A percentile compares a stretch with the other conserved stretches of the same genome.
Evolutionary conservation across 2,888 invertebrate species (phyloP).

Genomic region (Andrena praecox): DNA sequence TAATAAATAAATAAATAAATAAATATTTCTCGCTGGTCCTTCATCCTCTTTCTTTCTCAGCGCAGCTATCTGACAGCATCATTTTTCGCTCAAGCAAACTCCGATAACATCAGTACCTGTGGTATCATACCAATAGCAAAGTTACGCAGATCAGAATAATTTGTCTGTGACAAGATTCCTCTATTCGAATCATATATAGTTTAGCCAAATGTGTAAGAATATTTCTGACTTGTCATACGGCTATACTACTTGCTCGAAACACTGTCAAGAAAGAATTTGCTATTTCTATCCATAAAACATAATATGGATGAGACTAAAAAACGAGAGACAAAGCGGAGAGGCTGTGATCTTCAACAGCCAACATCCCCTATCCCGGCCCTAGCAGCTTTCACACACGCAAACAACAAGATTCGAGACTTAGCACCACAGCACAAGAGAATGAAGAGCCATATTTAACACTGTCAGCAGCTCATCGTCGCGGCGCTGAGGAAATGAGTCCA

Average conservation of each 20-base stretch:
- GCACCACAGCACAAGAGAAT: neutral
- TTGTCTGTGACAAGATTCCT: no score
- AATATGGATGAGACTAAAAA: neutral
- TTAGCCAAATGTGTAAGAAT: neutral
- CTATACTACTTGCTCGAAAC: no score
- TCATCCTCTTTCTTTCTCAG: neutral
- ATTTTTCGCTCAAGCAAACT: neutral
- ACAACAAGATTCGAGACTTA: neutral
- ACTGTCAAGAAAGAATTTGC: neutral
- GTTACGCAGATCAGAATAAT: no score
- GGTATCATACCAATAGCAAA: neutral
- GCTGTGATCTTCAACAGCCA: neutral
- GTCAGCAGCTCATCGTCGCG: slow-evolving; percentile 5
- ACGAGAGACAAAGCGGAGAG: neutral
- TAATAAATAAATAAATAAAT: no score
- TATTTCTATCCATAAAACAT: neutral
- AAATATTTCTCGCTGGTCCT: neutral
- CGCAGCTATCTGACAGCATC: neutral
- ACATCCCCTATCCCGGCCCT: neutral
- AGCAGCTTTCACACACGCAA: neutral
- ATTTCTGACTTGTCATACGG: no score
- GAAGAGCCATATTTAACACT: neutral
- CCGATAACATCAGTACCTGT: neutral
- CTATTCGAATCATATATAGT: neutral
- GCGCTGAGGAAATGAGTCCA: neutral